Base-by-base conservation (phyloP, 2,888 invertebrate species). In the Stenichneumon culpator region DNA sequence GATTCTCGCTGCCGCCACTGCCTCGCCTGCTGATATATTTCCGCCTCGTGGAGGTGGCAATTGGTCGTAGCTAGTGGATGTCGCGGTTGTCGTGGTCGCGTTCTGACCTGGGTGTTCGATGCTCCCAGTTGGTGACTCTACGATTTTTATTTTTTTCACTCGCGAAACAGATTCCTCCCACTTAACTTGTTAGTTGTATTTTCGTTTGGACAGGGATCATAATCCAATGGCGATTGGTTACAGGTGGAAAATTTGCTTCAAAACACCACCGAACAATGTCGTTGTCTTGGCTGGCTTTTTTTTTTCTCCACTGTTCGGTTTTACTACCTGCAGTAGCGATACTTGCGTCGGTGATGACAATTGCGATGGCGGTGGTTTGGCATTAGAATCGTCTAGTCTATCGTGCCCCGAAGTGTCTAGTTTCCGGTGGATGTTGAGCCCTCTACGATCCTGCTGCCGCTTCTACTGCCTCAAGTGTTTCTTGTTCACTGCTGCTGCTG, bases 11-110 rank as follows among this genome's bases (percentile, higher is more conserved):
- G 85, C 85, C 85, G 85, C 85, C 85, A 69, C 73, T 80, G 74
- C 79, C 74, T 80, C 79, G 82, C 82, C 77, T 80, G 85, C 85
- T 79, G 79, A 82, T 82, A 85, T 74, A 82, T 81, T 82, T 83
- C 50, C 65, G 81, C 83, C 86, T 81, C 69, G 86, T 86, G 86
- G 86, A 86, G 85, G 85, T 86, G 85, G 85, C 85, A 82, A 82
- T 86, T 86, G 85, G 79, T 82, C 77, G 85, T 75, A 75, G 75
- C 84, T 50, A 77, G 70, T 81, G 86, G 81, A 60, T 73, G 83
- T 80, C 73, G 78, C 74, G 72, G 84, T 73, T 74, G 83, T 84
- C 54, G 82, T 69, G 65, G 84, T 82, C 28, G 60, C 28, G 32
- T 63, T 63, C 39, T 28, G 6, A 63, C 60, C 60, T 63, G 60